These are phyloP conservation scores for Brachionus koreanus DNA, from an alignment of 1,140 invertebrate genomes.

Conservation along the genomic window DNA sequence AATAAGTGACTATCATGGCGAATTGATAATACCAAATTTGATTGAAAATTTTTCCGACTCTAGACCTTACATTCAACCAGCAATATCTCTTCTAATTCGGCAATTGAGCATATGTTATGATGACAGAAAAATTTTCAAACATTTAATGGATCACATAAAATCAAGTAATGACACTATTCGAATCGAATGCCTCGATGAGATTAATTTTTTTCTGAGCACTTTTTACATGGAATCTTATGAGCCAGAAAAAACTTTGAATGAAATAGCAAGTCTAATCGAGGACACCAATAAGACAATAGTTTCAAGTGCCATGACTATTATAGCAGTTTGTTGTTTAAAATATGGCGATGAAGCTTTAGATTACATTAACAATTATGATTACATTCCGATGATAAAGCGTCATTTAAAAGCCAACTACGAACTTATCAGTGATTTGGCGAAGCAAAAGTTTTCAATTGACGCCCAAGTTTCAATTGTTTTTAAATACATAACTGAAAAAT, in stretches of 20 bases:
- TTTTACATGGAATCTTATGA: neutral
- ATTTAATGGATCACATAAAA: neutral
- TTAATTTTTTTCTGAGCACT: neutral
- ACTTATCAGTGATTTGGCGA: neutral
- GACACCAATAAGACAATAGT: neutral
- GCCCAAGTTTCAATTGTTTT: neutral
- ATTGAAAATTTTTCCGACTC: constrained; percentile 7
- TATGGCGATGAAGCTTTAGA: neutral
- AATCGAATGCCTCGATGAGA: neutral
- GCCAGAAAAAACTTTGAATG: neutral
- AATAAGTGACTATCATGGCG: neutral
- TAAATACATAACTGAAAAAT: neutral
- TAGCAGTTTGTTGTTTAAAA: neutral
- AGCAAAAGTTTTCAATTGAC: neutral
- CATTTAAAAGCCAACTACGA: neutral
- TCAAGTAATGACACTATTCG: neutral
- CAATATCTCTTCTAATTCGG: neutral
- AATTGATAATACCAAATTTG: neutral
- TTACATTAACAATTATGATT: neutral
- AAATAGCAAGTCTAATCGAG: neutral
- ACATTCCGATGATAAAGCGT: neutral
- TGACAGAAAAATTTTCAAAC: neutral
- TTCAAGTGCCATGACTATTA: neutral
- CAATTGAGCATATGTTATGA: neutral
- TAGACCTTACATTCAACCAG: neutral